These are phyloP conservation scores for Dolichotis patagonum DNA, from an alignment of 2,113 vertebrate species.

Conservation along the genomic window DNA sequence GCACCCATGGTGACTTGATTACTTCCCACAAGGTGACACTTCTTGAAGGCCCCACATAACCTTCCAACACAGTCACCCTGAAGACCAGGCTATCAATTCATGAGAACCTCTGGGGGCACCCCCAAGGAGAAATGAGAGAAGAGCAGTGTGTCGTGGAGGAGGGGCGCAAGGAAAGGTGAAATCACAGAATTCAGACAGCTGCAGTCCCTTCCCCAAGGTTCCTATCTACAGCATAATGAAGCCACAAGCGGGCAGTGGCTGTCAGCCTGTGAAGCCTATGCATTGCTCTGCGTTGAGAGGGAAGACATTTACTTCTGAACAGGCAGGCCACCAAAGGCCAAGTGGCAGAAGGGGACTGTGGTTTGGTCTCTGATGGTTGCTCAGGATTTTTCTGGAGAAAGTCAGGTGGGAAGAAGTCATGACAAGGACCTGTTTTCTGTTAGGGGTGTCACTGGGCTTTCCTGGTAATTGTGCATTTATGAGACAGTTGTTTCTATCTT, in stretches of 20 bases:
- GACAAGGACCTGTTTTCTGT: neutral
- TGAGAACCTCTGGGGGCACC: neutral
- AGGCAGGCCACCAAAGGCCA: neutral
- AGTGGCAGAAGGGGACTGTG: neutral
- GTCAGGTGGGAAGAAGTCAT: neutral
- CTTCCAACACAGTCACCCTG: neutral
- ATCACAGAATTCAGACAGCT: neutral
- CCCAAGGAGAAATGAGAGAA: neutral
- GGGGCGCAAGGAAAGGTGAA: neutral
- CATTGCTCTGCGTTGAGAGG: rapidly evolving
- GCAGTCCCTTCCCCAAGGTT: neutral
- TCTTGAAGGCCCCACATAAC: no score
- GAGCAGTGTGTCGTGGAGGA: neutral
- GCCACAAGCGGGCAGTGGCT: rapidly evolving
- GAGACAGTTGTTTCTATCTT: neutral
- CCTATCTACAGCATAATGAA: neutral
- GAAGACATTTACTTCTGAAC: neutral
- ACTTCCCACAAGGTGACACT: neutral
- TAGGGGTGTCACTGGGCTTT: rapidly evolving
- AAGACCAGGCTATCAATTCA: neutral
- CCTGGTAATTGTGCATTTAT: neutral
- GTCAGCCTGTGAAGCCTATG: rapidly evolving
- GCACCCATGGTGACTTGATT: neutral
- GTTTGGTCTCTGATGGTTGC: neutral
- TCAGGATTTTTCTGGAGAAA: neutral